Conservation (phyloP, 2,888 invertebrate species). For the Drosophila affinis region DNA sequence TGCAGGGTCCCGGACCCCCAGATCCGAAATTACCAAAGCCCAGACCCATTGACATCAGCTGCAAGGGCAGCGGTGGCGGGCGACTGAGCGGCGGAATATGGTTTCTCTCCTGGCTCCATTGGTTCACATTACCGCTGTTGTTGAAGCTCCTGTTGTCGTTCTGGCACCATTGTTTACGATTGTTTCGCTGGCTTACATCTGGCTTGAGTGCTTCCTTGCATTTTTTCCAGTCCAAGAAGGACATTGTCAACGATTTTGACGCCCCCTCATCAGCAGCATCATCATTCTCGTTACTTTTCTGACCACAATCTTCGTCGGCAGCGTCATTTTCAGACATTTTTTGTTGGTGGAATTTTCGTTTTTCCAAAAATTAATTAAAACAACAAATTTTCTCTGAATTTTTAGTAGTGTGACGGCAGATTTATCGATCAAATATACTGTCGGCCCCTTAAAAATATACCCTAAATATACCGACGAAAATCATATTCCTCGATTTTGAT, state of each 20-base stretch:
- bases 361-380: background rate
- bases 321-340: conserved; percentile 59
- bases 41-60: conserved; percentile 56
- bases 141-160: conserved; percentile 25
- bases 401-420: background rate
- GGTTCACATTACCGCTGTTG: background rate
- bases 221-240: conserved; percentile 76
- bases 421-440: background rate
- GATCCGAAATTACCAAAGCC: conserved; percentile 50
- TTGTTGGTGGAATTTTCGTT: background rate
- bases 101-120: conserved; percentile 28
- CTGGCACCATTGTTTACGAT: conserved; percentile 24
- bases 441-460: too few relatives aligned
- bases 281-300: background rate
- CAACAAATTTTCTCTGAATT: background rate
- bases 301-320: conserved; percentile 6
- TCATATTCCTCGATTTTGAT: too few relatives aligned
- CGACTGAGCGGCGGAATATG: conserved; percentile 47
- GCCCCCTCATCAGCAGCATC: background rate
- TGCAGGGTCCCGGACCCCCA: conserved; percentile 3
- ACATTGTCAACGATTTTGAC: conserved; percentile 51
- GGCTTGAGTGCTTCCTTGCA: conserved; percentile 56
- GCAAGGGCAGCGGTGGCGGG: conserved; percentile 63
- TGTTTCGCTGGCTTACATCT: conserved; percentile 1
- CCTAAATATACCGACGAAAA: too few relatives aligned